Base-by-base conservation (phyloP, 2,888 invertebrate species). In the Acronicta psi region DNA sequence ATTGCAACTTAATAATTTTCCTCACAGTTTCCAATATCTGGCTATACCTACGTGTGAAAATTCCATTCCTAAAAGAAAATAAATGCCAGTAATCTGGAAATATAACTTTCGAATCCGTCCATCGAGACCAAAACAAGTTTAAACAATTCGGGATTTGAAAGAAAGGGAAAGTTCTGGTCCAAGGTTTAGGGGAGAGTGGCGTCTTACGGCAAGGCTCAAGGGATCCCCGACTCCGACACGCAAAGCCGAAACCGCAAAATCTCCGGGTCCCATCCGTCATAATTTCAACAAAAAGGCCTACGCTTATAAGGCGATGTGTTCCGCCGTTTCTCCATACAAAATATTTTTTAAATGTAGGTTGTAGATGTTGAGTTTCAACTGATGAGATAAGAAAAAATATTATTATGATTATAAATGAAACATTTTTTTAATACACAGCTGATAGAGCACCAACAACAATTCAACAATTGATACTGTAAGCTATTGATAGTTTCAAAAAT, bases 181-280 rank as follows among this genome's bases (percentile, higher is more conserved):
- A 45, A 65, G 60, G 52, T 57, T 43, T 50, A 61, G 59, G 64
- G 59, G 63, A 62, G 43, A 81, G 68, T 76, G 77, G 70, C 57
- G 65, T 82, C 81, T 85, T 81, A 76, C 77, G 76, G 73, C 60
- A 78, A 80, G 79, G 89, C 92, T 91, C 92, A 87, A 84, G 92
- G 91, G 92, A 91, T 89, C 86, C 84, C 61, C 77, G 77, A 79
- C 81, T 76, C 76, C 81, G 77, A 84, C 84, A 84, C 83, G 83
- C 79, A 86, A 84, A 88, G 83, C 86, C 82, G 79, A 75, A 79
- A 79, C 84, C 86, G 84, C 82, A 73, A 87, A 88, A 90, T 90
- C 87, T 85, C 84, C 74, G 88, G 84, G 87, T 86, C 89, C 87
- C 87, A 88, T 86, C 86, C 86, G 89, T 91, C 89, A 91, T 91